Base-by-base conservation (phyloP, 2,113 vertebrate species). In the Oncorhynchus tshawytscha region DNA sequence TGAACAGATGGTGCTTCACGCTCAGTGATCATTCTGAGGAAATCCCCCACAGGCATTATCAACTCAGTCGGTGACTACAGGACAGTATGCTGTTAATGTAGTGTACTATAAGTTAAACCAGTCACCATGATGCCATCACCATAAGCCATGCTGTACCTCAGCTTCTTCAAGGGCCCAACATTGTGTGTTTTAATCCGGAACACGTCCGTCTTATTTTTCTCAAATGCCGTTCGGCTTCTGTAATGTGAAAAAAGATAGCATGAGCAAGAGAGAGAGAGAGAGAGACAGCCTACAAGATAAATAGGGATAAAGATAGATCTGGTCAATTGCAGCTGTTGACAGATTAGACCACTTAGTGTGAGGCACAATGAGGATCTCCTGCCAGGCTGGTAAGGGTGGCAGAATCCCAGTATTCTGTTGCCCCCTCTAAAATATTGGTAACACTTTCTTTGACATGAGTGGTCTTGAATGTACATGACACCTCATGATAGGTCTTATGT, bases 131-230 rank as follows among this genome's bases (percentile, higher is more conserved):
- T 27, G 15, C 24, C 24, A 67, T 27, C 65, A n/a, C 27, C 12
- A 5, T 13, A 25, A 9, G 31, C 9, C 3, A n/a, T 27, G 48
- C 64, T 11, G 68, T 92, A 99, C 97, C 98, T 98, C 82, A 99
- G 91, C 88, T 99, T 99, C 88, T 92, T 96, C 85, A 99, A 87
- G 69, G 95, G 94, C 74, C 98, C 98, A 0, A 99, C 96, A 0
- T 99, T 98, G 88, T 99, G 96, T 65, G 97, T 99, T 95, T 97
- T 97, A 45, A 99, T 90, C n/a, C 96, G 93, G 81, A 99, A 99
- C 73, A 99, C 95, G 0, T 99, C 97, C 0, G 95, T 96, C 70
- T 99, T 99, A 84, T 96, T 96, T 89, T 96, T 99, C 91, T 96
- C 96, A 72, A 99, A 99, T 31, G 97, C 97, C 0, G 95, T 96